A percentile compares a stretch with the other conserved stretches of the same genome.
Conservation (phyloP, 2,888 invertebrate genomes). For the Leptinotarsa tumamoca region DNA sequence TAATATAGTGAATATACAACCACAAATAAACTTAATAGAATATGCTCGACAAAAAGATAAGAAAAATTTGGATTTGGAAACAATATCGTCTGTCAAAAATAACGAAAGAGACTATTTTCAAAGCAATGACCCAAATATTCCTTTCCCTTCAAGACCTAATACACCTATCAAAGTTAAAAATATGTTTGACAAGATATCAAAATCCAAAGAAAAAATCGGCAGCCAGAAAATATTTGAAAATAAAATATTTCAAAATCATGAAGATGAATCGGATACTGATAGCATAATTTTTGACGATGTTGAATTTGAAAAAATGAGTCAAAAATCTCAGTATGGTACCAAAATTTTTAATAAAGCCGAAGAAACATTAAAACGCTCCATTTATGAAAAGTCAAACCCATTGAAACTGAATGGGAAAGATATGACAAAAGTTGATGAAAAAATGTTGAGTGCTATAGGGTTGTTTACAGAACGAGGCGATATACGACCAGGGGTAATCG, state of each 20-base stretch:
- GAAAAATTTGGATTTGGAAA: not conserved
- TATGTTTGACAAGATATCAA: constrained; percentile 46
- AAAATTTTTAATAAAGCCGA: constrained; percentile 8
- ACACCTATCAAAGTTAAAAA: constrained; percentile 46
- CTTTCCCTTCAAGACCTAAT: constrained; percentile 25
- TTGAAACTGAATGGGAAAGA: constrained; percentile 48
- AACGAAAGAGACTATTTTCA: constrained; percentile 14
- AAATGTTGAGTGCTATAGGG: constrained; percentile 47
- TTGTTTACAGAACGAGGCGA: constrained; percentile 50
- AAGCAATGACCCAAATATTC: constrained; percentile 14
- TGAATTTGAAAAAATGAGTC: constrained; percentile 42
- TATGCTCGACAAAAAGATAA: constrained; percentile 27
- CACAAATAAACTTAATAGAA: constrained; percentile 36
- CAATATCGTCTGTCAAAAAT: constrained; percentile 25
- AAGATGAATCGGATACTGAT: constrained; percentile 39
- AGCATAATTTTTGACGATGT: constrained; percentile 48
- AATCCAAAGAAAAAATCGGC: constrained; percentile 33
- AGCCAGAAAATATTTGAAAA: constrained; percentile 19
- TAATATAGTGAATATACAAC: constrained; percentile 30
- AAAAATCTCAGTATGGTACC: not conserved
- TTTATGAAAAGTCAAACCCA: constrained; percentile 40
- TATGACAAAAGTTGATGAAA: constrained; percentile 41
- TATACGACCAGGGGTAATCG: constrained; percentile 47
- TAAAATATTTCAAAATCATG: constrained; percentile 5
- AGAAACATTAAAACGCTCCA: not conserved